These are phyloP conservation scores for Lycocorax pyrrhopterus DNA, from an alignment of 2,113 vertebrate genomes.

Conservation along the genomic window DNA sequence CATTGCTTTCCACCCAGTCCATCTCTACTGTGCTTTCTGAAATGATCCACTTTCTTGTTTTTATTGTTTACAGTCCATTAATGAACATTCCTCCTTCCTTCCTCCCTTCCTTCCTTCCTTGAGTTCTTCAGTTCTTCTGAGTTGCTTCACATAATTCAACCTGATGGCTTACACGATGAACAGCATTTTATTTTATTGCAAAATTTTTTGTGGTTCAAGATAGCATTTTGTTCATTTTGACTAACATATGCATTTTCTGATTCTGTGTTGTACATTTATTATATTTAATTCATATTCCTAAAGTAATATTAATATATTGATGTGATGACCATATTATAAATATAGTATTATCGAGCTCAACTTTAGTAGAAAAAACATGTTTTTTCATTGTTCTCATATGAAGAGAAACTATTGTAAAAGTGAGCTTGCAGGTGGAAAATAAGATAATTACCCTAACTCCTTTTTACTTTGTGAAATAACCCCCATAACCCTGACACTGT, in stretches of 20 bases:
- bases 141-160: background rate
- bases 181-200: background rate
- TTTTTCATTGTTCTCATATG: background rate
- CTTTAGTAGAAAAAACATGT: background rate
- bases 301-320: background rate
- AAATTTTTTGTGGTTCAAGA: background rate
- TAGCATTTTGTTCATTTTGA: background rate
- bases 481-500: background rate
- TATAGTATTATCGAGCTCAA: background rate
- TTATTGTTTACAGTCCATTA: background rate
- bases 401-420: background rate
- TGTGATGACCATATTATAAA: background rate
- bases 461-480: background rate
- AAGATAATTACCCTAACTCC: background rate
- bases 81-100: background rate
- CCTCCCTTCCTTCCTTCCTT: background rate
- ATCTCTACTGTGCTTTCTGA: background rate
- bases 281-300: background rate
- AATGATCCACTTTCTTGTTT: background rate
- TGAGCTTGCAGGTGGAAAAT: background rate
- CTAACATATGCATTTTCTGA: background rate
- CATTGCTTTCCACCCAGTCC: background rate
- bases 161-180: background rate
- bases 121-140: background rate
- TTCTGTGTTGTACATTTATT: background rate